A percentile compares a stretch with the other conserved stretches of the same genome.
Evolutionary conservation across 1,140 invertebrate species (phyloP).

Genomic region (Anoplophora glabripennis): DNA sequence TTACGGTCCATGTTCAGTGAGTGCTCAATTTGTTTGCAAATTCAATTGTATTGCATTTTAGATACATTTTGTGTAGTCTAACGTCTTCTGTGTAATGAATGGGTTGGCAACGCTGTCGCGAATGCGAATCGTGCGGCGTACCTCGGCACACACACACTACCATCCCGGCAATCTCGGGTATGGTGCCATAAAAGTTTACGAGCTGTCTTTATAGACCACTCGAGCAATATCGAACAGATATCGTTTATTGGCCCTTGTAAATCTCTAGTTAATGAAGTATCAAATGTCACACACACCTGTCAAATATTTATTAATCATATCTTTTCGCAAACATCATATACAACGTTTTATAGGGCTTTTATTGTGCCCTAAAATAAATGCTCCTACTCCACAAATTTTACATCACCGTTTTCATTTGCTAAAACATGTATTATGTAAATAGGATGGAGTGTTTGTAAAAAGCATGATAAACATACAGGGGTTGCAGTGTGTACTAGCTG

Average conservation of each 20-base stretch:
- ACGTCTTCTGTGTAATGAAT: no score
- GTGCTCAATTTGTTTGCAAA: no score
- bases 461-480: neutral
- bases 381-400: neutral
- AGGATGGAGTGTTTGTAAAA: neutral
- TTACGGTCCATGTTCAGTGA: no score
- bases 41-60: no score
- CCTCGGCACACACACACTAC: conserved; percentile 3
- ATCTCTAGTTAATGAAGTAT: conserved; percentile 42
- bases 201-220: conserved; percentile 38
- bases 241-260: conserved; percentile 44
- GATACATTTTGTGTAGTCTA: no score
- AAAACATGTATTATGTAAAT: neutral
- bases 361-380: conserved; percentile 23
- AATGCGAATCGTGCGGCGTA: conserved; percentile 25
- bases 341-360: conserved; percentile 25
- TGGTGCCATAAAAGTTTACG: conserved; percentile 43
- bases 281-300: conserved; percentile 41
- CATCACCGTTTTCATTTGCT: neutral
- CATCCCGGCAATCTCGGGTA: conserved; percentile 36
- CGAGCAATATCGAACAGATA: conserved; percentile 41
- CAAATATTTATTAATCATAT: conserved; percentile 35
- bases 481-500: neutral
- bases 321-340: conserved; percentile 31
- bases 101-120: conserved; percentile 4